Conservation (phyloP, 2,888 invertebrate species). For the Acanthosoma haemorrhoidale region DNA sequence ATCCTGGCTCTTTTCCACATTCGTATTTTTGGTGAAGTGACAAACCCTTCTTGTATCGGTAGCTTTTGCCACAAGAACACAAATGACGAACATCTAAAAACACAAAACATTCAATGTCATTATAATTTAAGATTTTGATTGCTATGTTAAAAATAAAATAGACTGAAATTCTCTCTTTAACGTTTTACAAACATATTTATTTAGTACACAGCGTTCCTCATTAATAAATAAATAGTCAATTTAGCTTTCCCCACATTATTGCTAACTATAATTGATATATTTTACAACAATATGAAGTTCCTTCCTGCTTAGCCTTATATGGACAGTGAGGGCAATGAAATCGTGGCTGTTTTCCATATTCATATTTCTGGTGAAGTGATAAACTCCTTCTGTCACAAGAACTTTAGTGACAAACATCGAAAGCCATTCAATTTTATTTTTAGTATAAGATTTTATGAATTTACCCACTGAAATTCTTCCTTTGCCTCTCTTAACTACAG, state of each 20-base stretch:
- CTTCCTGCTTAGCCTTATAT: neutral
- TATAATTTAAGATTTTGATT: too few relatives aligned
- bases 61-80: constrained; percentile 36
- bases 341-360: constrained; percentile 39
- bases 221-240: too few relatives aligned
- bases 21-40: constrained; percentile 39
- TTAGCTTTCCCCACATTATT: too few relatives aligned
- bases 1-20: constrained; percentile 38
- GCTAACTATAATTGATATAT: neutral
- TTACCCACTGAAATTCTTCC: too few relatives aligned
- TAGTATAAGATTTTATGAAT: too few relatives aligned
- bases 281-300: neutral
- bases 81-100: neutral
- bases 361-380: constrained; percentile 38
- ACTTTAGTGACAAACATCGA: neutral
- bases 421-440: too few relatives aligned
- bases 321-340: neutral
- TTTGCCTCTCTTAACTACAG: too few relatives aligned
- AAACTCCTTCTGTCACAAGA: constrained; percentile 40
- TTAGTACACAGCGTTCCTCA: too few relatives aligned
- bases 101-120: neutral
- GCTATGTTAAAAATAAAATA: too few relatives aligned
- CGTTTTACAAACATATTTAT: too few relatives aligned
- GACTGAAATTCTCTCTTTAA: too few relatives aligned
- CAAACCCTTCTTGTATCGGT: constrained; percentile 40